Evolutionary conservation across 2,797 vertebrate genomes (phyloP), one percentile per base, ranked within the genome.

Genomic region (Pipistrellus pygmaeus): DNA sequence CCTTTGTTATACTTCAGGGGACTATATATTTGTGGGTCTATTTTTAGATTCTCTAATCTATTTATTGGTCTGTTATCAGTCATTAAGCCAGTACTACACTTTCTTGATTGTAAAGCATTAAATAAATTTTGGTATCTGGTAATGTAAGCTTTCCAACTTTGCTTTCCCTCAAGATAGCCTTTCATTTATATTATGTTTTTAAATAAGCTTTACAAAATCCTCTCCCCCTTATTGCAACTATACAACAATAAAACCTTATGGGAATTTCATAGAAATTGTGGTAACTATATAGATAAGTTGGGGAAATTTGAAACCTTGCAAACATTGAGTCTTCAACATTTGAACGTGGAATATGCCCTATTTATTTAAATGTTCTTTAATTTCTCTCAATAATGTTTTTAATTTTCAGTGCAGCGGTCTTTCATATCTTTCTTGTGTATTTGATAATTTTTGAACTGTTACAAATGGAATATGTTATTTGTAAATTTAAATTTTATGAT

Each of bases 21-120:
- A 81, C 11, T 69, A 0, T 48, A 21, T 48, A 57, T 66, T 85
- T 73, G 23, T 60, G 23, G 35, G 8, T 73, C 7, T 73, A 9
- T 87, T 87, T 95, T 85, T 91, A 15, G 9, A 82, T 69, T 85
- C 9, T 75, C 10, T 80, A 9, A 53, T 88, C 51, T 95, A 21
- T 66, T 44, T 69, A 21, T 15, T 85, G 66, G 12, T 35, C 15
- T 60, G 2, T 87, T 93, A 41, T 48, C 15, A 55, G 4, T 77
- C 38, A 44, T 53, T 72, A 88, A 88, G 62, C 15, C 55, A 75
- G 32, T 3, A 60, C 0, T 10, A 41, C 35, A 66, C 17, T 75
- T 32, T 91, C 14, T 85, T 90, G 20, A 71, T 66, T 78, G 69
- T 38, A 51, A 62, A 85, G 10, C 20, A 72, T 69, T 60, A 46